Evolutionary conservation across 1,140 invertebrate species (phyloP), one percentile per base, ranked within the genome.

Genomic region (Drosophila tani): DNA sequence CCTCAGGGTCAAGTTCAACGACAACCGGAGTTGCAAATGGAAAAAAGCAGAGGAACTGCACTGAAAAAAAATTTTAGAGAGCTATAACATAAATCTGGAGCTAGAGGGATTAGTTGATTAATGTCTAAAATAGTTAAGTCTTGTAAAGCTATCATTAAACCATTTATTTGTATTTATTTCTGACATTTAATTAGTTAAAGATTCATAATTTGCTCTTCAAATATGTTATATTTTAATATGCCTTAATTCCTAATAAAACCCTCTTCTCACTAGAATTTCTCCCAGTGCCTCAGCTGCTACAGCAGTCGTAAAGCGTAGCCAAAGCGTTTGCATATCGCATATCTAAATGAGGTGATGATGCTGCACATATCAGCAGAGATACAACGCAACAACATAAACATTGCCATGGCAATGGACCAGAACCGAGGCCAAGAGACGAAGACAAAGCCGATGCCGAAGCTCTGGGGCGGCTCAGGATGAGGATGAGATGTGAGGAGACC

Each of bases 321-420:
- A 68, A 83, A 86, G 81, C 77, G 67, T 87, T 87, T 87, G 84
- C 84, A 87, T 87, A 87, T 87, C 84, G 84, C 84, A 87, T 87
- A 87, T 87, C 84, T 87, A 87, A 87, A 87, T 87, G 84, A 87
- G 84, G 84, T 87, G 84, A 87, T 87, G 84, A 87, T 87, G 84
- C 84, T 87, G 84, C 84, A 87, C 84, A 87, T 87, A 87, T 87
- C 84, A 79, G 82, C 75, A 78, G 38, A 85, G 82, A 85, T 86
- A 82, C 82, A 82, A 77, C 67, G 63, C 75, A 68, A 79, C 82
- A 84, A 77, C 60, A 82, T 63, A 62, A 74, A 77, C 77, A 78
- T 66, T 71, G 63, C 62, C 62, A 66, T 49, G 70, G 64, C 60
- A 81, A 60, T 65, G 78, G 79, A 81, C 64, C 50, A 65, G 43